Base-by-base conservation (phyloP, 2,113 vertebrate genomes). In the Takifugu flavidus region DNA sequence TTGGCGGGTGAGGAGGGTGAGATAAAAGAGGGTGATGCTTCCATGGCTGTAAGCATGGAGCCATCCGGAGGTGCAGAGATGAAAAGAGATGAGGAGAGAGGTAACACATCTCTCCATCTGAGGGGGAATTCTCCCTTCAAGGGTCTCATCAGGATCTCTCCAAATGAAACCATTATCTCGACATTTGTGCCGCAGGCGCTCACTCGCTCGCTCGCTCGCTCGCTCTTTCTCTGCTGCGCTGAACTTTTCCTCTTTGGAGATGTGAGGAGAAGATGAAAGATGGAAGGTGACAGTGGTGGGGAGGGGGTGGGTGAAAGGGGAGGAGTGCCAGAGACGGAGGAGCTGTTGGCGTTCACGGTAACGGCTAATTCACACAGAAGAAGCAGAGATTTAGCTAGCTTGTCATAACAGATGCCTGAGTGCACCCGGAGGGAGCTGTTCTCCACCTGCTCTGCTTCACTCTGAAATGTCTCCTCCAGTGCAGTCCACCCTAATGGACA, bases 121-220 rank as follows among this genome's bases (percentile, higher is more conserved):
- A 45, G 51, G 74, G 80, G 78, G 68, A 71, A 72, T 60, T 58
- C 59, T n/a, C 45, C 45, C 45, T 80, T 80, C 59, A 67, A 81
- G 75, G 67, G 55, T 56, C 62, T 68, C 71, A 75, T 82, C 72
- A 67, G 65, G 25, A 77, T 70, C 62, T 69, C 72, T 81, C 73
- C 72, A 82, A 86, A 84, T 82, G 72, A 84, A 82, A 78, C 78
- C 82, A 86, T 87, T 87, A 86, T 85, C 83, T 75, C 65, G 65
- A 80, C 72, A 78, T 74, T 77, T 70, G 57, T 75, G 79, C 81
- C 82, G 14, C 56, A 25, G 78, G 78, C 76, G 11, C 57, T 62
- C 42, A 63, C 67, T 47, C 45, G 4, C 45, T 67, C 51, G 12
- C 26, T 53, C 51, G 2, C 14, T 14, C 10, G 2, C 44, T 13